Conservation (phyloP, 2,888 invertebrate genomes). For the Tholera decimalis region DNA sequence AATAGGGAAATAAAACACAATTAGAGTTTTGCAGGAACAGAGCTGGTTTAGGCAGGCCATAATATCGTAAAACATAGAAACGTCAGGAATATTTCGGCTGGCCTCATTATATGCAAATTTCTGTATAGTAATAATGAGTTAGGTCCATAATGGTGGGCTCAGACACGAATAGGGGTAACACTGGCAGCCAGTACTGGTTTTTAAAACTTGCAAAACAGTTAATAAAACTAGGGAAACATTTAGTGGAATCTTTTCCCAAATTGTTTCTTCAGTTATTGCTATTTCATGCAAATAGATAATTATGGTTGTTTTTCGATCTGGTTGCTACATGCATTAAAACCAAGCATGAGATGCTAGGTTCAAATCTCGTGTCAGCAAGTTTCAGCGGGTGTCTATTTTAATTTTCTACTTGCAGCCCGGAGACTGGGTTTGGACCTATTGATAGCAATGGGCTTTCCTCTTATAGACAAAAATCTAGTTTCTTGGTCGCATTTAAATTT, state of each 20-base stretch:
- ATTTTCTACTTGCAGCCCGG: neutral
- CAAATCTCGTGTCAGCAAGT: neutral
- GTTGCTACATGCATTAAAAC: neutral
- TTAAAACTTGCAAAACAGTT: conserved; percentile 15
- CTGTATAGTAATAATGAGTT: conserved; percentile 78
- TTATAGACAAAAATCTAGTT: neutral
- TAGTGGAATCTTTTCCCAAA: conserved; percentile 12
- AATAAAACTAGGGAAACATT: conserved; percentile 13
- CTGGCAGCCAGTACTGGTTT: conserved; percentile 34
- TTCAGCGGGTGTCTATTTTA: neutral
- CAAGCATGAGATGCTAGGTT: neutral
- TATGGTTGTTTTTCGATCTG: neutral
- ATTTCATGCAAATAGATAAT: conserved; percentile 29
- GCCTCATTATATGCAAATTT: conserved; percentile 81
- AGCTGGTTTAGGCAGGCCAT: conserved; percentile 40
- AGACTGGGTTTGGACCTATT: neutral
- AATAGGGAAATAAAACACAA: conserved; percentile 68
- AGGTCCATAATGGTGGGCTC: conserved; percentile 65
- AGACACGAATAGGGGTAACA: conserved; percentile 47
- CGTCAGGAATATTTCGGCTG: conserved; percentile 70
- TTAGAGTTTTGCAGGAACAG: conserved; percentile 53
- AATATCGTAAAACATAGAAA: conserved; percentile 70
- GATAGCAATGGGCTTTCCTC: no score
- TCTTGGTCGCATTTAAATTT: neutral
- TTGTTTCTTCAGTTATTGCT: neutral